Base-by-base conservation (phyloP, 2,797 vertebrate species). In the Pangasius djambal region DNA sequence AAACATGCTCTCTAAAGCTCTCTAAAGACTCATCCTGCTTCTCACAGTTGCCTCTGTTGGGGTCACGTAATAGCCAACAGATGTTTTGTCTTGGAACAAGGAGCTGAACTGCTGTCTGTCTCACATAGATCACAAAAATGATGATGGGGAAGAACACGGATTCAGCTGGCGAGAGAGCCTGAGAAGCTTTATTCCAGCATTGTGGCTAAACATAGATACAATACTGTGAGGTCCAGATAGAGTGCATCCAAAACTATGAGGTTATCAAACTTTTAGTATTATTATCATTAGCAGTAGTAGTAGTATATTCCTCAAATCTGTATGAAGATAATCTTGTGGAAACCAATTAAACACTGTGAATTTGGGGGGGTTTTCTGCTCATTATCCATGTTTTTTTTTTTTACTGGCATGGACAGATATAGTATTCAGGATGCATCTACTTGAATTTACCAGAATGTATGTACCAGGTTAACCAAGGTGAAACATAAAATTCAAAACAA, bases 41-140 rank as follows among this genome's bases (percentile, higher is more conserved):
- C 61, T 85, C 34, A 70, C 37, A 31, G 65, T 75, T 88, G 83
- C 87, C 79, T 40, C 57, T 82, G 16, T 52, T 86, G 59, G 93
- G 96, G 96, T 97, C 96, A 96, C 86, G n/a, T 92, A 92, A 94
- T 96, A 96, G 96, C 96, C 96, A 96, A 94, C 95, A 96, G 96
- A 96, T 96, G 96, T 95, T 91, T 82, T 88, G 34, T 61, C 40
- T 74, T 61, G 40, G 77, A 87, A 81, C 10, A 55, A 87, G 77
- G 20, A 67, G 48, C 61, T 81, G 65, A 69, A 87, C 34, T 69
- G 48, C 18, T 70, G 86, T 69, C 86, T 81, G 63, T 69, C 48
- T 44, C 78, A 67, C 40, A 79, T 52, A 37, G 83, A 85, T 85
- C 83, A 88, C 86, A 37, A 59, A 52, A 94, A 92, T 91, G 94